phyloP scores from a whole-genome alignment of 2,888 invertebrate genomes.

The Euphydryas editha region DNA sequence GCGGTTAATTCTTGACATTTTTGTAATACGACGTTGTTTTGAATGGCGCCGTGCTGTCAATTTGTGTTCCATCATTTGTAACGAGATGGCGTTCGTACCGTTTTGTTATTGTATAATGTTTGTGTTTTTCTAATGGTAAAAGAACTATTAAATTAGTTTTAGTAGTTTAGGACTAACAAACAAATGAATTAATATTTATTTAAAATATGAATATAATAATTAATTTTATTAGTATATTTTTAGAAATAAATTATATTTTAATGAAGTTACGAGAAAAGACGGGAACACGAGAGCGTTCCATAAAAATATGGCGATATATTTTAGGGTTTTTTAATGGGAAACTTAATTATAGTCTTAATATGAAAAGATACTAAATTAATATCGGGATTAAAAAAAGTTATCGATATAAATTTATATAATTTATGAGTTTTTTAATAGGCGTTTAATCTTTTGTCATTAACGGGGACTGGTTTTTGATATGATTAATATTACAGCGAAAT shows the following conservation, averaged over 20 bases:
- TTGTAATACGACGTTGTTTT: too few relatives aligned
- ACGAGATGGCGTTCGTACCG: too few relatives aligned
- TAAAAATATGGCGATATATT: conserved; percentile 62
- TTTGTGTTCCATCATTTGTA: too few relatives aligned
- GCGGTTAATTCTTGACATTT: too few relatives aligned
- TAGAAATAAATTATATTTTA: neutral
- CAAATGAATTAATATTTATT: too few relatives aligned
- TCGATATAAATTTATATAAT: conserved; percentile 76
- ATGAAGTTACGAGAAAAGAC: conserved; percentile 29
- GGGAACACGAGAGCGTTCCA: conserved; percentile 66
- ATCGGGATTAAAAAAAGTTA: conserved; percentile 73
- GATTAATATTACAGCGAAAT: conserved; percentile 31
- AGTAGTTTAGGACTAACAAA: too few relatives aligned
- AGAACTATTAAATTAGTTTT: too few relatives aligned
- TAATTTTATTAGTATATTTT: neutral
- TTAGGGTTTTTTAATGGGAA: conserved; percentile 67
- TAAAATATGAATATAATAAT: neutral
- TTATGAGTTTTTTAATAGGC: conserved; percentile 70
- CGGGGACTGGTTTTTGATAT: conserved; percentile 23
- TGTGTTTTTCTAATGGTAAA: too few relatives aligned
- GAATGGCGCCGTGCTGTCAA: too few relatives aligned
- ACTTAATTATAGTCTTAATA: conserved; percentile 80
- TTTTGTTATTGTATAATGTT: too few relatives aligned
- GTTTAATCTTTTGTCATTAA: conserved; percentile 55
- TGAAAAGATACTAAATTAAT: conserved; percentile 77